These are phyloP conservation scores for Todiramphus chloris DNA, from an alignment of 2,113 vertebrate genomes.

Conservation along the genomic window DNA sequence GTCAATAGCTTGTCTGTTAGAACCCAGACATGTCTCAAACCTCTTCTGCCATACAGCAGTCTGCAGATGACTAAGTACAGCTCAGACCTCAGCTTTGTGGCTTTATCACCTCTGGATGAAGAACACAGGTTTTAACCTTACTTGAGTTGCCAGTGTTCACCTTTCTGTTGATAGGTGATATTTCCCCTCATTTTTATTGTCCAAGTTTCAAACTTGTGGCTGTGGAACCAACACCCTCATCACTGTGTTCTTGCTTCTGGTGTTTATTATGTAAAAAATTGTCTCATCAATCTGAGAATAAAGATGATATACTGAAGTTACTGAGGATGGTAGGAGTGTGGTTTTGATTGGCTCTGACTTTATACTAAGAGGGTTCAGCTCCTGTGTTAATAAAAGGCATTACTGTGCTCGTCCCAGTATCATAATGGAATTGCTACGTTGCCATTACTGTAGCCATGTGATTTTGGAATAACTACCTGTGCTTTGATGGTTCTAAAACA, in stretches of 20 bases:
- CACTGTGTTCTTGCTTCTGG: background rate
- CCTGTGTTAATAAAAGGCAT: background rate
- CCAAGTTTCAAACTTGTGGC: background rate
- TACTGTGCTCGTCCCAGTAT: background rate
- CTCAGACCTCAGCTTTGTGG: background rate
- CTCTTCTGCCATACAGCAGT: background rate
- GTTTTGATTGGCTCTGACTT: background rate
- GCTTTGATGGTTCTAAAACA: background rate
- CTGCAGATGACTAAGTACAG: background rate
- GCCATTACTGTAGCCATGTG: background rate
- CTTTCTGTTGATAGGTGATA: background rate
- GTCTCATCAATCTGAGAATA: background rate
- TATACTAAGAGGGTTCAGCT: background rate
- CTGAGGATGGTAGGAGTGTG: background rate
- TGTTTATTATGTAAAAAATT: background rate
- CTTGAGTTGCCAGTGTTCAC: rapidly evolving
- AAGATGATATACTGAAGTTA: rapidly evolving
- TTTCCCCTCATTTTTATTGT: background rate
- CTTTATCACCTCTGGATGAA: background rate
- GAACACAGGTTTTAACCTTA: background rate
- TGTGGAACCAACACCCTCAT: background rate
- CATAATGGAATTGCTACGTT: background rate
- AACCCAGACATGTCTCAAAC: background rate
- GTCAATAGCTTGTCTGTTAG: background rate
- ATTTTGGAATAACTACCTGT: background rate